A percentile compares a stretch with the other conserved stretches of the same genome.
Conservation (phyloP, 2,797 vertebrate species). For the Menidia menidia region DNA sequence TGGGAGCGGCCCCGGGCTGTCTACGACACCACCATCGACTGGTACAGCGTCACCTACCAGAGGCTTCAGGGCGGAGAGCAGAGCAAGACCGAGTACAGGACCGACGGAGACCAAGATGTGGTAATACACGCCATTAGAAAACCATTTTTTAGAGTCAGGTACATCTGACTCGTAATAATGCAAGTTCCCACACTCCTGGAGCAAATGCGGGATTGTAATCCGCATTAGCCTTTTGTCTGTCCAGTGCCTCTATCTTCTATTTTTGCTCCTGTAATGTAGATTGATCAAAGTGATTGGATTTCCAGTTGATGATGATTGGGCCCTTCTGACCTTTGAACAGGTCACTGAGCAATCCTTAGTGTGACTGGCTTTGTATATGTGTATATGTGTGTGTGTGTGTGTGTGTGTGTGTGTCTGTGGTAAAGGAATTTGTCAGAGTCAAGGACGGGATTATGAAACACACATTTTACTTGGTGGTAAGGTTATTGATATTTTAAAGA, state of each 20-base stretch:
- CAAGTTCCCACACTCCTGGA: constrained; percentile 11
- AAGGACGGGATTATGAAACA: not conserved
- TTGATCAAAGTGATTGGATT: constrained; percentile 21
- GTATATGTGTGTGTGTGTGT: constrained; percentile 1
- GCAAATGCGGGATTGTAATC: not conserved
- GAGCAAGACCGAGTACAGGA: constrained; percentile 91
- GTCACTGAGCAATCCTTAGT: constrained; percentile 25
- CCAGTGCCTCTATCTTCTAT: not conserved
- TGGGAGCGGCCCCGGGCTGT: constrained; percentile 95
- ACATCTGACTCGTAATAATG: not conserved
- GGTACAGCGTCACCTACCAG: constrained; percentile 94
- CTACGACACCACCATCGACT: constrained; percentile 92
- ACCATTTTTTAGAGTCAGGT: constrained; percentile 1
- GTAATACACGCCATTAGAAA: constrained; percentile 74
- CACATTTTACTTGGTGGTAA: not conserved
- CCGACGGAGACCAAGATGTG: constrained; percentile 98
- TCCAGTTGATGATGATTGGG: constrained; percentile 20
- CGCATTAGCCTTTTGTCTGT: not conserved
- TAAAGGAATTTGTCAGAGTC: not conserved
- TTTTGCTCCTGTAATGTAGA: constrained; percentile 4
- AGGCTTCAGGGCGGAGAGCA: constrained; percentile 88
- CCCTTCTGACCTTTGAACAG: constrained; percentile 28
- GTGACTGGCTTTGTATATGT: constrained; percentile 4
- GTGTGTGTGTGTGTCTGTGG: not conserved
- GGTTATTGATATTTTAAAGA: not conserved